These are phyloP conservation scores for Campoletis sonorensis DNA, from an alignment of 1,140 invertebrate species.

Conservation along the genomic window DNA sequence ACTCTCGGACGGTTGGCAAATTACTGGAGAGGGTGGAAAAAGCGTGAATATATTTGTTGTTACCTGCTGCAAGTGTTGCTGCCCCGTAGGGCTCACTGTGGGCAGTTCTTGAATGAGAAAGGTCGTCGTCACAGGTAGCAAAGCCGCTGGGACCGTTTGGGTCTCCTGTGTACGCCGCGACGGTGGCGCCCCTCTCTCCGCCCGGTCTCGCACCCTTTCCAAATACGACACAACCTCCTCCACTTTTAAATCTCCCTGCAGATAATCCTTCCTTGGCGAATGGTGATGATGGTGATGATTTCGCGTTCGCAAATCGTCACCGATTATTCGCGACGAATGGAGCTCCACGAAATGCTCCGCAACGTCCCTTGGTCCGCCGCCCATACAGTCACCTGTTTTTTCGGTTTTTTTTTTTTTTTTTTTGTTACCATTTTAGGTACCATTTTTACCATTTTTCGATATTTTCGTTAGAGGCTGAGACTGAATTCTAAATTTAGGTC, in stretches of 20 bases:
- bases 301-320: constrained; percentile 76
- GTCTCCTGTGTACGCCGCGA: constrained; percentile 73
- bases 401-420: no score
- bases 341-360: constrained; percentile 91
- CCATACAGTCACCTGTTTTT: constrained; percentile 82
- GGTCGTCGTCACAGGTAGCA: constrained; percentile 67
- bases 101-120: constrained; percentile 72
- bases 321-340: constrained; percentile 85
- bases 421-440: not conserved
- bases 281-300: constrained; percentile 65
- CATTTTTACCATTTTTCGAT: no score
- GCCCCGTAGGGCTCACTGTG: constrained; percentile 55
- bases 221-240: constrained; percentile 70
- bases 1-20: no score
- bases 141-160: constrained; percentile 70
- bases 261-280: constrained; percentile 68
- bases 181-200: constrained; percentile 68
- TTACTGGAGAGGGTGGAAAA: no score
- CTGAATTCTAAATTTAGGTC: no score
- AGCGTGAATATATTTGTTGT: not conserved
- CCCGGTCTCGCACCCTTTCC: constrained; percentile 71
- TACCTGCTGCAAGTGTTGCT: constrained; percentile 72
- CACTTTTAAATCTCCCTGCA: constrained; percentile 66
- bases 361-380: constrained; percentile 84
- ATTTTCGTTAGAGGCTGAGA: no score